Base-by-base conservation (phyloP, 2,888 invertebrate genomes). In the Epistrophe grossulariae region DNA sequence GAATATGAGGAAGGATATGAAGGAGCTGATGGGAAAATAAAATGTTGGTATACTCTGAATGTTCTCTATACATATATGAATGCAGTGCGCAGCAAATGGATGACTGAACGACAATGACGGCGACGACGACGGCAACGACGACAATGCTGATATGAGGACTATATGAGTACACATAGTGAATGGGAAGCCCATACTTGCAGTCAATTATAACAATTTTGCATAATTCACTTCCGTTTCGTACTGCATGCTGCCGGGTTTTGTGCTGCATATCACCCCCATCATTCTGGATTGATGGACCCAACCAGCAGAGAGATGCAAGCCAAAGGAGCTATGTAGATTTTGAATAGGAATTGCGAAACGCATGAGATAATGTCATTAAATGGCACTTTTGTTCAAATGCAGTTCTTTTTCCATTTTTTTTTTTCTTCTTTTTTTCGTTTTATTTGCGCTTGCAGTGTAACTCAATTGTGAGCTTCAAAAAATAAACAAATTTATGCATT, bases 161-260 rank as follows among this genome's bases (percentile, higher is more conserved):
- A 24, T 24, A 52, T 55, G 35, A 35, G 35, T 4, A 4, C 35
- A 5, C n/a, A 59, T 3, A 15, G 11, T 57, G 59, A 35, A 31
- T 59, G 35, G 6, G 10, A 55, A 24, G 10, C 74, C 10, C 74
- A 43, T 64, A 76, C 76, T 66, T 84, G 62, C 43, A 82, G 78
- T 82, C 78, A 84, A 74, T 85, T 78, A 82, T 35, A 78, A 24
- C 70, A 64, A 73, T 81, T 81, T 85, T 85, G 81, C 77, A 78
- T 76, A 85, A 85, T 85, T 55, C 73, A 73, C 76, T 62, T 78
- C 73, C 81, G 70, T 64, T 73, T 62, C 55, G 28, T 66, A 13
- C 62, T 43, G 45, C 64, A 19, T 66, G 11, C 62, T 43, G 43
- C 64, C n/a, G 28, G 43, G 19, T 31, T 50, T 50, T 59, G 11